Evolutionary conservation across 1,140 invertebrate genomes (phyloP), one percentile per base, ranked within the genome.

Genomic region (Drosophila fuyamai): DNA sequence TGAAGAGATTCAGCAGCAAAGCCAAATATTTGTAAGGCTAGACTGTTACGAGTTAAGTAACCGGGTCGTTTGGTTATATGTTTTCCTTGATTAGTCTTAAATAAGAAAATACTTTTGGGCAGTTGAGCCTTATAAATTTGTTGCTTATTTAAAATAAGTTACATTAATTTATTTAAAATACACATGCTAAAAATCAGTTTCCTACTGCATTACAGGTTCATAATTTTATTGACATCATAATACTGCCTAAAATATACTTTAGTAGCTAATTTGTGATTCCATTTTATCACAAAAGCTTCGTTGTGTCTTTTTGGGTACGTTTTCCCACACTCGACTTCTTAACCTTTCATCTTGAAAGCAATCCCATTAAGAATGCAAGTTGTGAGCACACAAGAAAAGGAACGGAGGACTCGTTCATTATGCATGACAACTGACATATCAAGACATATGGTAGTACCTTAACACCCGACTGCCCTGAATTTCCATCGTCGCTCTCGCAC

Each of bases 351-450:
- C 73, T 58, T 32, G 35, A 32, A 53, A 56, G 53, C 61, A 50
- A 66, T 67, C 65, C 46, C 76, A 83, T 83, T 72, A 76, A 10
- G 57, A 48, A 84, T 84, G 61, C 81, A 84, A 48, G 80, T 60
- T 67, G 67, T 62, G 57, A 18, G 36, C 41, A 50, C 50, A 60
- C 38, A 43, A 62, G 51, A 61, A 62, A 36, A 23, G 36, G 23
- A 32, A 18, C 40, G 40, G 27, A 32, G 44, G 47, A 56, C 59
- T 56, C 40, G 54, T 86, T 59, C 73, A 82, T 86, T 88, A 86
- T 86, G 79, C 70, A 86, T 79, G 70, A 79, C 75, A 86, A 82
- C 79, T 82, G 82, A 67, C 82, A 88, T 82, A 86, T 88, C 77
- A 86, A 79, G 82, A 88, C 83, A 79, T 79, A 86, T 71, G 68